Conservation (phyloP, 1,140 invertebrate species). For the Sycobia sp. region DNA sequence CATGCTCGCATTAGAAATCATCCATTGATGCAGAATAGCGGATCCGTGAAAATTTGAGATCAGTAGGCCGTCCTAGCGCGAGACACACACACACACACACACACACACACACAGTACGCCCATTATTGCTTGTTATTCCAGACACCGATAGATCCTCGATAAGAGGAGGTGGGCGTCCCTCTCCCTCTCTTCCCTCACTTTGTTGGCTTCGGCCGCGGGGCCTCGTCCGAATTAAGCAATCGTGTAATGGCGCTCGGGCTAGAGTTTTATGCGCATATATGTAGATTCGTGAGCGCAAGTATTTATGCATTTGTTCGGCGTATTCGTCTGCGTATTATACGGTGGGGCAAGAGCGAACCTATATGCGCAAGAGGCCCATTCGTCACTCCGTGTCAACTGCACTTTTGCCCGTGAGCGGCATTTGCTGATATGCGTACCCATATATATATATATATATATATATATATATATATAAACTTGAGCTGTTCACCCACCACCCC, state of each 20-base stretch:
- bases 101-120: constrained; percentile 25
- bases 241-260: constrained; percentile 44
- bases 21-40: too few species aligned
- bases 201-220: constrained; percentile 44
- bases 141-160: constrained; percentile 53
- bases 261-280: constrained; percentile 25
- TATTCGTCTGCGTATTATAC: too few species aligned
- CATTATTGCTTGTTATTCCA: constrained; percentile 54
- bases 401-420: constrained; percentile 50
- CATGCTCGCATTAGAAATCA: too few species aligned
- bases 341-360: too few species aligned
- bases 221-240: constrained; percentile 58
- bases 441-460: too few species aligned
- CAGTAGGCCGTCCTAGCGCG: too few species aligned
- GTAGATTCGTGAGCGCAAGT: too few species aligned
- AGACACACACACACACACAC: too few species aligned
- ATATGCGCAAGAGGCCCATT: constrained; percentile 45
- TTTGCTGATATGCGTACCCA: constrained; percentile 34
- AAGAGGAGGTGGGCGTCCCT: constrained; percentile 50
- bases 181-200: constrained; percentile 17
- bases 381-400: constrained; percentile 53
- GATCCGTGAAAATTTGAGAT: too few species aligned
- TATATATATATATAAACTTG: too few species aligned
- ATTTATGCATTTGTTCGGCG: too few species aligned
- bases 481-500: too few species aligned